Percentiles rank a stretch among this genome's conserved stretches.
Conservation (phyloP, 2,113 vertebrate species). For the Pachycephala philippinensis region DNA sequence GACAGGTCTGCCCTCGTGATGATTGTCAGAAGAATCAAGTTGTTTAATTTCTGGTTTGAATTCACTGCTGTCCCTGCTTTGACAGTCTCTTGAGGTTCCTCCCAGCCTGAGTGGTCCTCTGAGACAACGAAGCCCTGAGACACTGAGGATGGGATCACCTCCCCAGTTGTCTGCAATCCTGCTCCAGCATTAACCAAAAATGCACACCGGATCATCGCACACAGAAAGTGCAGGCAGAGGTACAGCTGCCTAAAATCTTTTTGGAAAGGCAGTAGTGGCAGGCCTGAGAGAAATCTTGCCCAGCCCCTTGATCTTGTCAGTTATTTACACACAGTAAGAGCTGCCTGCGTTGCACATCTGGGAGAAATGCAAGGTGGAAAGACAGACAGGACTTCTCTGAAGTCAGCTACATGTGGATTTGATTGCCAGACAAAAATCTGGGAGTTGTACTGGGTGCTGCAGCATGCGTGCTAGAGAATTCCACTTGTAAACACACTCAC, state of each 20-base stretch:
- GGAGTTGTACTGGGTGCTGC: neutral
- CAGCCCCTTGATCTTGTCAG: neutral
- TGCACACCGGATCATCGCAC: neutral
- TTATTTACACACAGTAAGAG: neutral
- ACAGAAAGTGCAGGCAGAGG: neutral
- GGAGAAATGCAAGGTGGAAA: neutral
- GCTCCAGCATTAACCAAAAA: neutral
- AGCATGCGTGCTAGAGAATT: neutral
- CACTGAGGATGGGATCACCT: neutral
- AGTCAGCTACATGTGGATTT: neutral
- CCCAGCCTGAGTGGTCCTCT: neutral
- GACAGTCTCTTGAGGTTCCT: neutral
- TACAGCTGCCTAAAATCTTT: neutral
- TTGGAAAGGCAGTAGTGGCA: neutral
- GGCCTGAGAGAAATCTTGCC: neutral
- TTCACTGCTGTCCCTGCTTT: neutral
- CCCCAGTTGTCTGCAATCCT: accelerated
- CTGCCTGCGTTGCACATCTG: neutral
- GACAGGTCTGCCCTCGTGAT: neutral
- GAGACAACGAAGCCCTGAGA: neutral
- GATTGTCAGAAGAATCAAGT: neutral
- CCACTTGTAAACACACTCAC: neutral
- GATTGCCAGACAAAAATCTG: neutral
- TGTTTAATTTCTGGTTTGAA: neutral
- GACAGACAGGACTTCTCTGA: neutral